These are phyloP conservation scores for Platycnemis pennipes DNA, from an alignment of 2,888 invertebrate genomes.

Conservation along the genomic window DNA sequence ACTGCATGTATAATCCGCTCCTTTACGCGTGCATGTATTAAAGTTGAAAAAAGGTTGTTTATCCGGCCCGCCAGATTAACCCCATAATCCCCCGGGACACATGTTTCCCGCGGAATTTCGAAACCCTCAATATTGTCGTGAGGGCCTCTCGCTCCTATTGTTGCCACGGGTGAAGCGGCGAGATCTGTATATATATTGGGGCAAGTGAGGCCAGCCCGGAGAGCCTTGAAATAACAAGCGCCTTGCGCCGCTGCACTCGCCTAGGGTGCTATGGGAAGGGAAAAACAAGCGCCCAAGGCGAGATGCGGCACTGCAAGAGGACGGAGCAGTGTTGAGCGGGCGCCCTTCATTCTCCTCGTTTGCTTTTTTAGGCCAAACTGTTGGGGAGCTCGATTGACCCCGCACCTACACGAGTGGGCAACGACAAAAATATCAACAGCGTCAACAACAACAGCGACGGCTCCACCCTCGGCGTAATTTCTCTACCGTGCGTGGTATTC, in stretches of 20 bases:
- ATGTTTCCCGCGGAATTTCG: neutral
- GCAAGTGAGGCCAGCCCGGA: neutral
- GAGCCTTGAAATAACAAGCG: neutral
- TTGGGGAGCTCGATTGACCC: neutral
- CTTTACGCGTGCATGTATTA: neutral
- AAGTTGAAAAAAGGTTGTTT: neutral
- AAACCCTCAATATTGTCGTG: neutral
- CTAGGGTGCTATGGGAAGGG: neutral
- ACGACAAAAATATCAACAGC: neutral
- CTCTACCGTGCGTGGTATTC: neutral
- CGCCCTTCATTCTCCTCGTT: neutral
- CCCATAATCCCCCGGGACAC: neutral
- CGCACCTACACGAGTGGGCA: neutral
- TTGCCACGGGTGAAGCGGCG: neutral
- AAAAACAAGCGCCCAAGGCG: neutral
- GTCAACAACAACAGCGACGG: neutral
- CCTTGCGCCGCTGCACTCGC: neutral
- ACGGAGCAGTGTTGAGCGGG: neutral
- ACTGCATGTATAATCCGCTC: neutral
- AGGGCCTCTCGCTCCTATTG: neutral
- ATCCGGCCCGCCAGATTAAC: neutral
- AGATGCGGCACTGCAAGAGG: neutral
- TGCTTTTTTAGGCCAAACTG: neutral
- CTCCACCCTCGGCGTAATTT: neutral
- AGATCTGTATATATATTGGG: neutral